These are phyloP conservation scores for Microctonus brassicae DNA, from an alignment of 2,888 invertebrate genomes.

Conservation along the genomic window DNA sequence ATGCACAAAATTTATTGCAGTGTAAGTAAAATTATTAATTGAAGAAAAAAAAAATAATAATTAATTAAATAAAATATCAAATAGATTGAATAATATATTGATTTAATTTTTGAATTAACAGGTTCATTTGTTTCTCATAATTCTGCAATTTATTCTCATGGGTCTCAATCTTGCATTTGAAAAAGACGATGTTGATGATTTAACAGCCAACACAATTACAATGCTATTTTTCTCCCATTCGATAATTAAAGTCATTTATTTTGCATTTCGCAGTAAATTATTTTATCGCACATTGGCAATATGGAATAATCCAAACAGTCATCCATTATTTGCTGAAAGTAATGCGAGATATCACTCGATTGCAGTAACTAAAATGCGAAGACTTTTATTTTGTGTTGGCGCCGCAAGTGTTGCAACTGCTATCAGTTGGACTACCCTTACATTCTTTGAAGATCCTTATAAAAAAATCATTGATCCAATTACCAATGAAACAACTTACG, in stretches of 20 bases:
- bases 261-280: slow-evolving; percentile 80
- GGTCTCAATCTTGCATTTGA: slow-evolving; percentile 79
- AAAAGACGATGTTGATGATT: slow-evolving; percentile 80
- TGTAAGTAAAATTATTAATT: slow-evolving; percentile 55
- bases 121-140: slow-evolving; percentile 75
- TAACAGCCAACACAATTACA: slow-evolving; percentile 84
- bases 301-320: slow-evolving; percentile 88
- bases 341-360: slow-evolving; percentile 83
- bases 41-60: neutral
- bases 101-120: slow-evolving; percentile 35
- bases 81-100: slow-evolving; percentile 9
- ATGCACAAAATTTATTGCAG: slow-evolving; percentile 66
- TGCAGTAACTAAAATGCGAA: slow-evolving; percentile 81
- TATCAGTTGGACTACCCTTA: slow-evolving; percentile 81
- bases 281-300: slow-evolving; percentile 84
- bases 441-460: slow-evolving; percentile 84
- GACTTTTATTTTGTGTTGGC: slow-evolving; percentile 78
- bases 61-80: neutral
- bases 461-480: slow-evolving; percentile 78
- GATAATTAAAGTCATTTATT: slow-evolving; percentile 81
- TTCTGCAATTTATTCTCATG: slow-evolving; percentile 76
- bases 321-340: slow-evolving; percentile 87
- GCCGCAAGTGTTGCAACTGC: slow-evolving; percentile 75
- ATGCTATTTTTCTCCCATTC: slow-evolving; percentile 85
- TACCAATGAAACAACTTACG: slow-evolving; percentile 78